Conservation (phyloP, 2,113 vertebrate genomes). For the Daphoenositta chrysoptera region DNA sequence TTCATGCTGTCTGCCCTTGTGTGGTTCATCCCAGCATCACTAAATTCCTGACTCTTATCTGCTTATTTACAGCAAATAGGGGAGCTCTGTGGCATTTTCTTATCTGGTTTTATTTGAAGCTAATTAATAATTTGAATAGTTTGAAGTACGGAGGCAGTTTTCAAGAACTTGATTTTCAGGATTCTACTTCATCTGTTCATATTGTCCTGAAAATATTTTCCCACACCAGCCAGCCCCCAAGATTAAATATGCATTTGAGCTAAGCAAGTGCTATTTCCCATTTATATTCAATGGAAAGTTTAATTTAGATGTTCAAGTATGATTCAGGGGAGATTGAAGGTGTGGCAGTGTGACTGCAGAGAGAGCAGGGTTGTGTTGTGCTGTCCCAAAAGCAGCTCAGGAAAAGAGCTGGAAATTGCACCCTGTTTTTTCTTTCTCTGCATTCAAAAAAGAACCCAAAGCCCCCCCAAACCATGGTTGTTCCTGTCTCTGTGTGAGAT, state of each 20-base stretch:
- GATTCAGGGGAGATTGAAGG: neutral
- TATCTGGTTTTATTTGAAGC: neutral
- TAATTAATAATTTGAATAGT: neutral
- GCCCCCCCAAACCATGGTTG: fast-evolving
- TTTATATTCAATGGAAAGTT: neutral
- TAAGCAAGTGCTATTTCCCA: neutral
- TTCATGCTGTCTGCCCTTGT: neutral
- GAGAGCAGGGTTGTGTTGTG: neutral
- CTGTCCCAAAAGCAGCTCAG: neutral
- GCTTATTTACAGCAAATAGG: neutral
- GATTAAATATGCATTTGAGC: neutral
- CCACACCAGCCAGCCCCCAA: neutral
- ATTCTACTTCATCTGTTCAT: fast-evolving
- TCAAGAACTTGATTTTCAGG: neutral
- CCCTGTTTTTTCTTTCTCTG: neutral
- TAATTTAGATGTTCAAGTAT: neutral
- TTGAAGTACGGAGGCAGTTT: neutral
- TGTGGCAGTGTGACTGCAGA: neutral
- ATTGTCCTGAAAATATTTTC: neutral
- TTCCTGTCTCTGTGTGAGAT: neutral
- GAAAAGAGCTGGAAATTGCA: neutral
- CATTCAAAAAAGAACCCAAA: neutral
- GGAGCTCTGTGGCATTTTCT: neutral
- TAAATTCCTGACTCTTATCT: neutral
- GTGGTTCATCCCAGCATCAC: neutral